Conservation (phyloP, 1,140 invertebrate species). For the Brachionus angularis region DNA sequence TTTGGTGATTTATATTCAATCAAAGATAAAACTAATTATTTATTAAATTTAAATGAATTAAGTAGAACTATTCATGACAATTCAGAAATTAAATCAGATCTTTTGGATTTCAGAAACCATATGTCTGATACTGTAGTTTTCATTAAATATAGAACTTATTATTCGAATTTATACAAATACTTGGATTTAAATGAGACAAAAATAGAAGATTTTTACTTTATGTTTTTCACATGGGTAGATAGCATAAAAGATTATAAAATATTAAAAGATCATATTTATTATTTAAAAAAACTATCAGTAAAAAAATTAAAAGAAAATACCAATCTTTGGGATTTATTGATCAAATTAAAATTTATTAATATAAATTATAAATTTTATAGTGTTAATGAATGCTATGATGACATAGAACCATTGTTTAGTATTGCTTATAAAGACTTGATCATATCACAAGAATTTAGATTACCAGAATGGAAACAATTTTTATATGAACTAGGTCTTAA, state of each 20-base stretch:
- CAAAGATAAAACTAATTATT: background rate
- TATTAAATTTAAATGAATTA: background rate
- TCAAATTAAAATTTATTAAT: slow-evolving; percentile 5
- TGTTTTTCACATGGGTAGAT: background rate
- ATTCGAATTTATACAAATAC: background rate
- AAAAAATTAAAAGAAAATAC: background rate
- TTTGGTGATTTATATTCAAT: background rate
- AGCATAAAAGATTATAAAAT: background rate
- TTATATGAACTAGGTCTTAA: background rate
- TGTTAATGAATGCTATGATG: background rate
- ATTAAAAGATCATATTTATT: background rate
- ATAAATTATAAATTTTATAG: background rate
- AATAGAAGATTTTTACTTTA: slow-evolving; percentile 2
- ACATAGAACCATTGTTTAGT: background rate
- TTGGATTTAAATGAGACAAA: background rate
- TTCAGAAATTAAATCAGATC: too few species aligned
- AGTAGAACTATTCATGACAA: too few species aligned
- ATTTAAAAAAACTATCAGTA: background rate
- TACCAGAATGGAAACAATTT: background rate
- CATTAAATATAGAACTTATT: background rate
- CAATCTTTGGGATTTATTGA: background rate
- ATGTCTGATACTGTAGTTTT: too few species aligned
- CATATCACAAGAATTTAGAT: background rate
- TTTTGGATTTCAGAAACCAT: too few species aligned
- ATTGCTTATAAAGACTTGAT: background rate